Base-by-base conservation (phyloP, 1,140 invertebrate genomes). In the Drosophila kanapiae region DNA sequence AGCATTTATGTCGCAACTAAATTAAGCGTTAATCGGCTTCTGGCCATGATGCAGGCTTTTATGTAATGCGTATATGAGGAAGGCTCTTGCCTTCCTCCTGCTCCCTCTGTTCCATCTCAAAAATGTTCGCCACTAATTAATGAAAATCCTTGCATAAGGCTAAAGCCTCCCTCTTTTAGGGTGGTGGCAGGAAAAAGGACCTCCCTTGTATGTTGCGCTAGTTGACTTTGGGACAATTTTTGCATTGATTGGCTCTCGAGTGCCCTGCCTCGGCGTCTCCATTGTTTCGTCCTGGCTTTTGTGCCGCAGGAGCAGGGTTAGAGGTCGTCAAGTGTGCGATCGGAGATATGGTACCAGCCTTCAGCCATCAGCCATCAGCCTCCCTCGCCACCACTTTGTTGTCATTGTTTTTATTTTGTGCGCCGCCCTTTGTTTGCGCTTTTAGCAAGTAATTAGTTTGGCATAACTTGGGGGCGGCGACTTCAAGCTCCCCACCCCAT, bases 371-470 rank as follows among this genome's bases (percentile, higher is more conserved):
- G 37, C 9, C 35, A 29, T 13, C 33, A n/a, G 37, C 9, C 35
- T 8, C 33, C 11, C 9, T 11, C 31, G n/a, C 27, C n/a, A 6
- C 23, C 45, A 11, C 14, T 10, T 83, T 79, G 54, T 49, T 62
- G 47, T 61, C 45, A 75, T 64, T 76, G 61, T 57, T 75, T 69
- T 64, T 81, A 45, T 61, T 65, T 65, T 74, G 53, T 23, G 9
- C 0, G 4, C 1, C 54, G 67, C 42, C 72, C 77, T 70, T 85
- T 84, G 82, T 84, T 80, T 85, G 82, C 68, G 61, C 82, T 74
- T 84, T 85, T 85, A 85, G 79, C 78, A 70, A 80, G 82, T 84
- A 84, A 84, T 84, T 84, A 84, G 77, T 80, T 80, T 71, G 67
- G 75, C 78, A 74, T 59, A 59, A 69, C 72, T 14, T 69, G 47